Conservation (phyloP, 2,888 invertebrate species). For the Carpatolechia fugitivella region DNA sequence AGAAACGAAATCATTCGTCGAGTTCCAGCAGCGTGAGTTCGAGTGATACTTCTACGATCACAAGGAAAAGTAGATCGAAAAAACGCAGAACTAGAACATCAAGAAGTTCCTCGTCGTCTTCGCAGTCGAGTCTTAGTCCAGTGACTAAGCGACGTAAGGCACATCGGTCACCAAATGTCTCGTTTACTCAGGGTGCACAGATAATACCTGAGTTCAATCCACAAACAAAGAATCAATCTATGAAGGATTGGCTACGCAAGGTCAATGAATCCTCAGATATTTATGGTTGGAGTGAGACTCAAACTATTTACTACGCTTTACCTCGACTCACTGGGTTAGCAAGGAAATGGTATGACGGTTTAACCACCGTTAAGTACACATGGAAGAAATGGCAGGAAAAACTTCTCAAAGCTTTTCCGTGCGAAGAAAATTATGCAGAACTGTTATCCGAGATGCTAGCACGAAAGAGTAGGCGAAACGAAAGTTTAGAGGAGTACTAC, state of each 20-base stretch:
- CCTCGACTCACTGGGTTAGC: constrained; percentile 26
- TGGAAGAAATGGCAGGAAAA: constrained; percentile 28
- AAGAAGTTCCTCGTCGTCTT: no score
- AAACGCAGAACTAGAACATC: no score
- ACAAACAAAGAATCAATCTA: constrained; percentile 12
- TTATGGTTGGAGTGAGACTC: constrained; percentile 24
- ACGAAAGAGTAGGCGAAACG: constrained; percentile 19
- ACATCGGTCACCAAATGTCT: no score
- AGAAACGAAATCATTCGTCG: no score
- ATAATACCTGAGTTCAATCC: constrained; percentile 22
- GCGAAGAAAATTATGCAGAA: constrained; percentile 22
- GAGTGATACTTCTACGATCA: no score
- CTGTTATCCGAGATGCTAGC: constrained; percentile 23
- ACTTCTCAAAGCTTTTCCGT: background rate
- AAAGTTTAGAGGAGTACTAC: constrained; percentile 23
- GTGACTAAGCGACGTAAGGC: no score
- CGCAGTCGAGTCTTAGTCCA: no score
- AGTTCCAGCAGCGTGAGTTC: no score
- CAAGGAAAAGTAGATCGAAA: no score
- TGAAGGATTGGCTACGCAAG: constrained; percentile 21
- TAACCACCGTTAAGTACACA: constrained; percentile 11
- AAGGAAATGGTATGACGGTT: constrained; percentile 26
- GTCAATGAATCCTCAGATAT: constrained; percentile 24
- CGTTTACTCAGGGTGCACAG: no score
- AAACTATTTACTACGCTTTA: constrained; percentile 23